phyloP scores from a whole-genome alignment of 2,888 invertebrate species.

The Calameuta pallipes region DNA sequence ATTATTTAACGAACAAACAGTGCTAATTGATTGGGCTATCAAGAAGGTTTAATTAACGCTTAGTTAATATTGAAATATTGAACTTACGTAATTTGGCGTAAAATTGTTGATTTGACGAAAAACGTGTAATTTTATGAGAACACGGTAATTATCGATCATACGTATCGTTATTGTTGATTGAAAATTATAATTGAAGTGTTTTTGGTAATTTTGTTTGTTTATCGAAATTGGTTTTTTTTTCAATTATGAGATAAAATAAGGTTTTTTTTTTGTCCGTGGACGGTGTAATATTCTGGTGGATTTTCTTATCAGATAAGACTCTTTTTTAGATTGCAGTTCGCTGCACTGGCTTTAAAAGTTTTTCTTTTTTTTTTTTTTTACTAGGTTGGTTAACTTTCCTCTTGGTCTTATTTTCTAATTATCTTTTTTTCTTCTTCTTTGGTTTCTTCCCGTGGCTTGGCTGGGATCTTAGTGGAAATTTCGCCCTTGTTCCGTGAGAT shows the following conservation, averaged over 20 bases:
- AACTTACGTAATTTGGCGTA: neutral
- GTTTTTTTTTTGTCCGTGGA: neutral
- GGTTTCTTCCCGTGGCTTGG: neutral
- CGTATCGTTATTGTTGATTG: neutral
- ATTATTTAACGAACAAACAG: neutral
- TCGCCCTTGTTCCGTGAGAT: neutral
- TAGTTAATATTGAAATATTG: neutral
- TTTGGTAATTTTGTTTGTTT: too few relatives aligned
- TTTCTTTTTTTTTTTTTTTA: neutral
- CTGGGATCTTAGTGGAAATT: neutral
- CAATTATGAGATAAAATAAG: neutral
- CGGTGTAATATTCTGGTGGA: neutral
- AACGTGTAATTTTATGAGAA: neutral
- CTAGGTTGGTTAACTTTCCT: neutral
- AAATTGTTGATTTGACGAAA: neutral
- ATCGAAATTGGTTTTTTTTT: neutral
- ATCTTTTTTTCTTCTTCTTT: conserved; percentile 9
- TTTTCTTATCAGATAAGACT: neutral
- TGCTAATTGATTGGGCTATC: neutral
- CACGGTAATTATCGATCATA: neutral
- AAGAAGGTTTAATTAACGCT: neutral
- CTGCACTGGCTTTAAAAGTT: neutral
- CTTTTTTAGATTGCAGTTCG: neutral
- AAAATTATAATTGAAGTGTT: too few relatives aligned
- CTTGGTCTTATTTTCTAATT: neutral